Base-by-base conservation (phyloP, 2,113 vertebrate species). In the Tonatia bakeri region DNA sequence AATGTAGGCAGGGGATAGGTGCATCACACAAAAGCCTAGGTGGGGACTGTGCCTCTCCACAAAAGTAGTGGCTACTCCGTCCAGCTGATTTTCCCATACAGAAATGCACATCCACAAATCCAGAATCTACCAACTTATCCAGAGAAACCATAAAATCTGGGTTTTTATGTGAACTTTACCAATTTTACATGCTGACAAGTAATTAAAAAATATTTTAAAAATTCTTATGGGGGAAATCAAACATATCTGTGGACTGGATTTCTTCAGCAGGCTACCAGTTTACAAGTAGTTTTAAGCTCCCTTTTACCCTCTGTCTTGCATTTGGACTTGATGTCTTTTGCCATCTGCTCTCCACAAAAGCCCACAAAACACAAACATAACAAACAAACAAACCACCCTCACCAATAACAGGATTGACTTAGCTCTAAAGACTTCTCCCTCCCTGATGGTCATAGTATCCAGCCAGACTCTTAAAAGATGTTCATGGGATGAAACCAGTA, bases 161-260 rank as follows among this genome's bases (percentile, higher is more conserved):
- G 40, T 24, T 87, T 94, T 90, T 88, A 86, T 36, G 75, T 80
- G 47, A 80, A 91, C 59, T 70, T 19, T 83, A 79, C 69, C 43
- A 87, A 87, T 90, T 95, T 80, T 92, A 91, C 87, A 90, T 65
- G 33, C 50, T 95, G 84, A 92, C 36, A 92, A 90, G 47, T 96
- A 94, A 86, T 90, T 90, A 2, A 6, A 81, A 94, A 96, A 90
- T 94, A 88, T 54, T 90, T 87, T 72, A 0, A n/a, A 84, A 94
- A 85, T 13, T 86, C 11, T 87, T 91, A 80, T 80, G 43, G 43
- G 22, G 47, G 38, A 89, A 92, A 47, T 87, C 87, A 96, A 92
- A 87, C 75, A 92, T 36, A 95, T 87, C 87, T 83, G 36, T 94
- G 88, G 33, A n/a, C 61, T 96, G 70, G 33, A 83, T 92, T 7